Base-by-base conservation (phyloP, 1,140 invertebrate species). In the Lepidurus packardi region DNA sequence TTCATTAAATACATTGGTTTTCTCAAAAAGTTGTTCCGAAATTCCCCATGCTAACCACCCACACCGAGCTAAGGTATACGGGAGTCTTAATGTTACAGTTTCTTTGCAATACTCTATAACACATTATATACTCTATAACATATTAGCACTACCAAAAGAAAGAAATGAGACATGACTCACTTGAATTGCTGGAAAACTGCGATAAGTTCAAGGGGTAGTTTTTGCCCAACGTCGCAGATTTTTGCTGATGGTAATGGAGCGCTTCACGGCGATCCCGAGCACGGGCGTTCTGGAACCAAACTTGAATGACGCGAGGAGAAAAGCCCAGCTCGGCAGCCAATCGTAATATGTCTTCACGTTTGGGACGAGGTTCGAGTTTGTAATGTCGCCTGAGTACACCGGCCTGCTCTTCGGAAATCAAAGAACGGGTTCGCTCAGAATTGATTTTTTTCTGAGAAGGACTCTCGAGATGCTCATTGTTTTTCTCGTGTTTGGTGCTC, bases 271-370 rank as follows among this genome's bases (percentile, higher is more conserved):
- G 89, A 83, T 97, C 95, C 45, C 96, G 89, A 0, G 96, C 97
- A 77, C 97, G 89, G 81, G 94, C 96, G 85, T 99, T 98, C 87
- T 99, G 97, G 85, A 99, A 99, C 97, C 97, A 99, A 5, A 90
- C 90, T 83, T 87, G 81, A 7, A 99, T 95, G 4, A 98, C 96
- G 74, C 96, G 88, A 45, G 95, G 93, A 43, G 95, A 90, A 81
- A 98, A 92, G 43, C 94, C 92, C 76, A 98, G 92, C 81, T 92
- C 91, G 47, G 95, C 90, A 0, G 96, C 95, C 81, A 99, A 94
- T 83, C 91, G 90, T 24, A 91, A 90, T 81, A 98, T 91, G 84
- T 98, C 95, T 80, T 97, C 95, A 76, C 96, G 92, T 82, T 95
- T 95, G 1, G 97, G 97, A 76, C 94, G 88, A 0, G 95, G 92